These are phyloP conservation scores for Camelus bactrianus DNA, from an alignment of 2,113 vertebrate genomes.

Conservation along the genomic window DNA sequence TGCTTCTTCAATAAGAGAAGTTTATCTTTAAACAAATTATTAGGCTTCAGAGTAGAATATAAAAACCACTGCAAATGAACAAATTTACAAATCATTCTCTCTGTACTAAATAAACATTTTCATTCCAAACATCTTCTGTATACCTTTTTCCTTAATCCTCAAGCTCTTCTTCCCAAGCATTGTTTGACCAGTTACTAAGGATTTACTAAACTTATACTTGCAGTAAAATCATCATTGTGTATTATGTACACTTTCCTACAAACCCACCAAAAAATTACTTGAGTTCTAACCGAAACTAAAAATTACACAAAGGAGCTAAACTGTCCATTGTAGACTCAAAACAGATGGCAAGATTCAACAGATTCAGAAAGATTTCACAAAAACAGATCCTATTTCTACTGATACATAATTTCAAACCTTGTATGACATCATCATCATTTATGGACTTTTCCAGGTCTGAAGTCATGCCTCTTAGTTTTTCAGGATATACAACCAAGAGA, in stretches of 20 bases:
- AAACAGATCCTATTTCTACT: slow-evolving; percentile 1
- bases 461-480: neutral
- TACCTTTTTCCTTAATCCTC: neutral
- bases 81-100: neutral
- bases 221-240: neutral
- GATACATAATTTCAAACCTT: neutral
- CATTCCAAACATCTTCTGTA: neutral
- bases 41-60: neutral
- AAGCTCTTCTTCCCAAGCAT: neutral
- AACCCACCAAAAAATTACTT: neutral
- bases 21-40: neutral
- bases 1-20: neutral
- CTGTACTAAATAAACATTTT: neutral
- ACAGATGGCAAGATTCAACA: slow-evolving; percentile 5
- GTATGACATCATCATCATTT: neutral
- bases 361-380: neutral
- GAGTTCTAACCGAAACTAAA: slow-evolving; percentile 1
- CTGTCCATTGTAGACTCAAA: neutral
- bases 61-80: neutral
- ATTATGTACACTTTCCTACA: neutral
- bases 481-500: neutral
- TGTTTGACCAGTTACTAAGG: neutral
- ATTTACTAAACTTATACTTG: neutral
- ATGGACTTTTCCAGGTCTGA: neutral
- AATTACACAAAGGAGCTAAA: neutral